phyloP scores from a whole-genome alignment of 2,797 vertebrate genomes.

The Vireo griseus region DNA sequence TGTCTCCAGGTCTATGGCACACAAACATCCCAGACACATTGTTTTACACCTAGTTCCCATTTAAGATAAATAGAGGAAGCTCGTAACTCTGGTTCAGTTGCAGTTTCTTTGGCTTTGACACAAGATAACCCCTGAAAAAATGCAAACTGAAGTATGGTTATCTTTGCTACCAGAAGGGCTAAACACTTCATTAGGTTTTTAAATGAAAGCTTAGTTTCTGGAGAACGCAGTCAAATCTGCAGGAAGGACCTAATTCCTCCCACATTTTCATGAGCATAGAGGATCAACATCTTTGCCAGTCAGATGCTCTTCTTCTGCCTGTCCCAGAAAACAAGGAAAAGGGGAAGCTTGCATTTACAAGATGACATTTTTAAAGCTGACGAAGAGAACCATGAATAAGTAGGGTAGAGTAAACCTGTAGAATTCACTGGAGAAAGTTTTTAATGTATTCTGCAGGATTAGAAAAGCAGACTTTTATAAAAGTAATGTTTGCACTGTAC shows the following conservation, averaged over 20 bases:
- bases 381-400: not conserved
- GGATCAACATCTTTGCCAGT: constrained; percentile 48
- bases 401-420: not conserved
- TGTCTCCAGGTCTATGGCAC: not conserved
- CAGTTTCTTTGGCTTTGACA: constrained; percentile 14
- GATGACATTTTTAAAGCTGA: not conserved
- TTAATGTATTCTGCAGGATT: not conserved
- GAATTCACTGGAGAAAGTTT: not conserved
- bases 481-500: not conserved
- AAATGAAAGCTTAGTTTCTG: constrained; percentile 60
- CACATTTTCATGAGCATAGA: constrained; percentile 23
- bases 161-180: constrained; percentile 58
- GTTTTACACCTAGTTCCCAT: not conserved
- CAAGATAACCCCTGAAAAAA: constrained; percentile 27
- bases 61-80: not conserved
- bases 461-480: not conserved
- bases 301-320: not conserved
- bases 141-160: not conserved
- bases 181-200: constrained; percentile 60
- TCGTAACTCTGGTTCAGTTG: not conserved
- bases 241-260: constrained; percentile 44
- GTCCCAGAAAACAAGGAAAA: constrained; percentile 21
- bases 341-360: not conserved
- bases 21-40: not conserved
- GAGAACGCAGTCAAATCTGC: not conserved